Base-by-base conservation (phyloP, 1,140 invertebrate genomes). In the Drosophila pachea region DNA sequence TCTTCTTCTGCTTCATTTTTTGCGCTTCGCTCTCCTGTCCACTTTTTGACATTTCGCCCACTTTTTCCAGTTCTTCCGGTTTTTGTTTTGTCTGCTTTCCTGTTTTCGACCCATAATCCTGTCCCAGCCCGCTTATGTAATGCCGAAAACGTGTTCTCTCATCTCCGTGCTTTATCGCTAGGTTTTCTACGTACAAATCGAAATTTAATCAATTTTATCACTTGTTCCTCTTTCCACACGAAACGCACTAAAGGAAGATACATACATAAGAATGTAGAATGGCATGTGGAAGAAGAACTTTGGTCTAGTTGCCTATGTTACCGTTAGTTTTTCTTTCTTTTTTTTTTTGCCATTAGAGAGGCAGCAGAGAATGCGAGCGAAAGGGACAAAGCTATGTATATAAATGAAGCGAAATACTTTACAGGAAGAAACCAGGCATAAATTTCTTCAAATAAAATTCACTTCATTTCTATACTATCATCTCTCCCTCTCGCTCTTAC, bases 1-100 rank as follows among this genome's bases (percentile, higher is more conserved):
- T 69, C 45, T 50, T 29, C 29, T 68, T 60, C 49, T 43, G 5
- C 12, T 43, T 61, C 1, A 8, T 45, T 42, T 31, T 29, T 55
- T 38, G 32, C 47, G 35, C 55, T 60, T 67, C 58, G 16, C 62
- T 76, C 48, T 69, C 43, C 66, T 82, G 70, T 69, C 82, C 75
- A 77, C 77, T 82, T 74, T 86, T 81, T 78, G 82, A 83, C 77
- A 78, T 86, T 86, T 86, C 82, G 82, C 82, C 82, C 82, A 86
- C 82, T 86, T 86, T 86, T 86, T 86, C 82, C 82, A 73, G 82
- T 86, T 82, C 82, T 86, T 86, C 82, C 82, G 77, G 82, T 86
- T 86, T 86, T 86, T 86, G 82, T 81, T 86, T 86, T 86, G 82
- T 64, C 68, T 70, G 73, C 71, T 82, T 86, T 86, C 82, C 77